phyloP scores from a whole-genome alignment of 2,113 vertebrate genomes.

The Chiloscyllium plagiosum region DNA sequence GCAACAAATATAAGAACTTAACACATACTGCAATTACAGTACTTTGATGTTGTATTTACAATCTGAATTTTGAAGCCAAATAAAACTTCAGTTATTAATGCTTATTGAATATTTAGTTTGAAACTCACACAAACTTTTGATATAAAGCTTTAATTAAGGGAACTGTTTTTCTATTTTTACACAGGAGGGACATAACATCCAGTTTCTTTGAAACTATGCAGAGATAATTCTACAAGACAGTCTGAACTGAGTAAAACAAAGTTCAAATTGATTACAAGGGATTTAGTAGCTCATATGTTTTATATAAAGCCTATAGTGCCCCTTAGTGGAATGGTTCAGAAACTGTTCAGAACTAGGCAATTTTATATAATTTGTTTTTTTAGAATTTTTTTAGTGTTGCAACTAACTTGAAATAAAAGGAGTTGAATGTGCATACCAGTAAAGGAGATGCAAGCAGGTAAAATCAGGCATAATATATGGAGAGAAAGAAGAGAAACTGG shows the following conservation, averaged over 20 bases:
- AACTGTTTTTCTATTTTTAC: not conserved
- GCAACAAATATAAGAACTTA: not conserved
- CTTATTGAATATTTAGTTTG: not conserved
- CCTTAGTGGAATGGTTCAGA: slow-evolving; percentile 15
- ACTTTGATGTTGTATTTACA: not conserved
- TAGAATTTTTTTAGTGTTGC: not conserved
- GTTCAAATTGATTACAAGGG: not conserved
- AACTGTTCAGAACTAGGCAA: not conserved
- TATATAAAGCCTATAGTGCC: not conserved
- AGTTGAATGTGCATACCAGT: not conserved
- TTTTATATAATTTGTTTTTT: not conserved
- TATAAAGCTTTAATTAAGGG: not conserved
- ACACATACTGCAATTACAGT: not conserved
- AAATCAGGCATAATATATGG: not conserved
- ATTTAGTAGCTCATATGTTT: not conserved
- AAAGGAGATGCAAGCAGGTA: not conserved
- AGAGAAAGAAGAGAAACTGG: not conserved
- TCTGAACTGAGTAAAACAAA: not conserved
- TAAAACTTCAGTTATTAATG: not conserved
- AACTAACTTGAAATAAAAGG: not conserved
- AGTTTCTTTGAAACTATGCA: not conserved
- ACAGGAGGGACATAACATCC: not conserved
- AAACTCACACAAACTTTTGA: not conserved
- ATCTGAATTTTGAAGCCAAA: not conserved
- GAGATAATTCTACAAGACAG: not conserved